phyloP scores from a whole-genome alignment of 2,888 invertebrate genomes.

The Chymomyza amoena region DNA sequence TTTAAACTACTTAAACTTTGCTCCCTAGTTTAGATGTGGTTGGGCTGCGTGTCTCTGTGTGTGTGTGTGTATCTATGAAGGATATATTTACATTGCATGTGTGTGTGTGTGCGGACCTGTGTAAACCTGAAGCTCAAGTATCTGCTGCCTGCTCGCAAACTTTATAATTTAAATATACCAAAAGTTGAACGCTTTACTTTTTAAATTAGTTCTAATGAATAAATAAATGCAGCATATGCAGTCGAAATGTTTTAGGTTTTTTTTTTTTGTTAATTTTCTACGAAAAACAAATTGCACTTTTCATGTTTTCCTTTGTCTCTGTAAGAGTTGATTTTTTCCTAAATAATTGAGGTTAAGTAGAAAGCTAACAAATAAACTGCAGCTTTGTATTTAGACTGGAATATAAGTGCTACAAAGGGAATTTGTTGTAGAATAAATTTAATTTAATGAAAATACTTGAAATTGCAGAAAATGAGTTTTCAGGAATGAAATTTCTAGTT shows the following conservation, averaged over 20 bases:
- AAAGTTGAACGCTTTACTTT: constrained; percentile 41
- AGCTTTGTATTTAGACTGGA: too few relatives aligned
- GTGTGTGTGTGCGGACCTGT: constrained; percentile 26
- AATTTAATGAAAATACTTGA: too few relatives aligned
- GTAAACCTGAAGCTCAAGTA: constrained; percentile 38
- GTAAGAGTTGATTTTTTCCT: constrained; percentile 12
- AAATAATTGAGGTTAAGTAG: too few relatives aligned
- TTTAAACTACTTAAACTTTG: constrained; percentile 66
- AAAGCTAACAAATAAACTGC: too few relatives aligned
- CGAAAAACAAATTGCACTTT: too few relatives aligned
- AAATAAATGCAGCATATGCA: constrained; percentile 61
- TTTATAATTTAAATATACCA: constrained; percentile 22
- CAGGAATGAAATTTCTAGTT: too few relatives aligned
- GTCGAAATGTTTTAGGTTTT: background rate
- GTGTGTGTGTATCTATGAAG: background rate
- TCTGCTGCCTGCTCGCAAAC: constrained; percentile 15
- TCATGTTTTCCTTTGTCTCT: too few relatives aligned
- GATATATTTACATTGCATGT: background rate
- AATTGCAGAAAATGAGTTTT: too few relatives aligned
- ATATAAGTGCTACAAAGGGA: too few relatives aligned
- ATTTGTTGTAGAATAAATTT: too few relatives aligned
- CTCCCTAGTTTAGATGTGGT: constrained; percentile 13
- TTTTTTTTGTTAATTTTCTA: too few relatives aligned
- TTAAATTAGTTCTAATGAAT: constrained; percentile 68
- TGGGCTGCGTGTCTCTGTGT: background rate